A percentile compares a stretch with the other conserved stretches of the same genome.
These are phyloP conservation scores for Gallinago undulata DNA, from an alignment of 2,113 vertebrate genomes.

Conservation along the genomic window DNA sequence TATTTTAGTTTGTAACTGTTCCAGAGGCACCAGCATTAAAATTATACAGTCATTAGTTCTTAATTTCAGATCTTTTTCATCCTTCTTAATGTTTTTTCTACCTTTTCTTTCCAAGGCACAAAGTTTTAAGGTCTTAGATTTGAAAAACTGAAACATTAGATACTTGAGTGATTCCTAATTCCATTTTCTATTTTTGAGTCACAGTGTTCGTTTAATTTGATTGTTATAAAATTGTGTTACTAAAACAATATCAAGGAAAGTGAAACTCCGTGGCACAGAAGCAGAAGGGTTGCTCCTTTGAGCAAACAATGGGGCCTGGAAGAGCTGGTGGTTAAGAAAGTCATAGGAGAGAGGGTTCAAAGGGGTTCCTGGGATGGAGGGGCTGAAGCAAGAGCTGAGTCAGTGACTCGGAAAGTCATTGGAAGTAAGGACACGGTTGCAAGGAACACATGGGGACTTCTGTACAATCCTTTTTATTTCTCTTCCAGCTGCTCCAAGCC, in stretches of 20 bases:
- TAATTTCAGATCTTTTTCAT: not conserved
- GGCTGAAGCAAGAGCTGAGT: not conserved
- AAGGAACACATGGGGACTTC: not conserved
- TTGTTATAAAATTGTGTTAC: not conserved
- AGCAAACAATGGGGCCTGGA: accelerated
- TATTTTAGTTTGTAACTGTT: not conserved
- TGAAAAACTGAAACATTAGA: not conserved
- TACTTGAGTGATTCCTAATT: not conserved
- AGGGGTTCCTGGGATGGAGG: not conserved
- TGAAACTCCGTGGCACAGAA: not conserved
- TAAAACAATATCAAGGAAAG: not conserved
- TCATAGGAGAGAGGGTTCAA: not conserved
- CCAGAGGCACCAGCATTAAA: not conserved
- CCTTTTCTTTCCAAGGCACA: not conserved
- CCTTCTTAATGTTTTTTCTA: not conserved
- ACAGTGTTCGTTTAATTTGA: not conserved
- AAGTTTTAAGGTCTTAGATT: not conserved
- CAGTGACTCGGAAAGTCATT: not conserved
- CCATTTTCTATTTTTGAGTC: not conserved
- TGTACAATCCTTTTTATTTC: not conserved
- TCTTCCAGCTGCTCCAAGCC: not conserved
- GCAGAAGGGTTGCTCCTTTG: not conserved
- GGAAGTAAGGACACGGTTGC: not conserved
- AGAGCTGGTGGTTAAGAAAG: not conserved
- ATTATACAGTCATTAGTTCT: not conserved